Base-by-base conservation (phyloP, 2,113 vertebrate genomes). In the Notiomystis cincta region DNA sequence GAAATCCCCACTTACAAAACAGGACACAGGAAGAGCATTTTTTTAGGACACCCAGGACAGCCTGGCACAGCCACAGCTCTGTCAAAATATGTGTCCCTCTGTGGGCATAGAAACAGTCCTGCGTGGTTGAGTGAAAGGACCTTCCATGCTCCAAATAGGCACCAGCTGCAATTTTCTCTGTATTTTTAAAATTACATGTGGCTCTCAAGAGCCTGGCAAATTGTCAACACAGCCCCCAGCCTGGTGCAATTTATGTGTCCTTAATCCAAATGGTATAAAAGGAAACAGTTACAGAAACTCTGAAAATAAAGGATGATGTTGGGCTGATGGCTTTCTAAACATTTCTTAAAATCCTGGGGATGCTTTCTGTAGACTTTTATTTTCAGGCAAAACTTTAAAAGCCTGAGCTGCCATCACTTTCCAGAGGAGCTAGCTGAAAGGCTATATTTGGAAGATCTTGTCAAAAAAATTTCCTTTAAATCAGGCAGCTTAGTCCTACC, bases 1-100 rank as follows among this genome's bases (percentile, higher is more conserved):
- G 89, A 97, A 97, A 93, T 96, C 93, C 86, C 89, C 77, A 30
- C 82, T 96, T 96, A 92, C 47, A 80, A 92, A 93, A 96, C 93
- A 96, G 94, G 94, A 93, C 89, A 78, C 76, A 78, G 95, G 91
- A 96, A 95, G 47, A 93, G 22, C 33, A 33, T 57, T 45, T 15
- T 93, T 95, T 90, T 73, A 92, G 91, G 95, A 95, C 86, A 83
- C 88, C 86, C 88, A 93, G 93, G 96, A 93, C 89, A 95, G 64
- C 67, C 80, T 93, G 95, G 90, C 86, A 90, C 47, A 75, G 44
- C 16, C 64, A 70, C 24, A 89, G 72, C 42, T 83, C 94, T 95
- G 80, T 75, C 94, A 95, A 93, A 96, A 92, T 37, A 90, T 4
- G 42, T 16, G 42, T 80, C 67, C 79, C 92, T 62, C 90, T 88